These are phyloP conservation scores for Notiomystis cincta DNA, from an alignment of 2,113 vertebrate species.

Conservation along the genomic window DNA sequence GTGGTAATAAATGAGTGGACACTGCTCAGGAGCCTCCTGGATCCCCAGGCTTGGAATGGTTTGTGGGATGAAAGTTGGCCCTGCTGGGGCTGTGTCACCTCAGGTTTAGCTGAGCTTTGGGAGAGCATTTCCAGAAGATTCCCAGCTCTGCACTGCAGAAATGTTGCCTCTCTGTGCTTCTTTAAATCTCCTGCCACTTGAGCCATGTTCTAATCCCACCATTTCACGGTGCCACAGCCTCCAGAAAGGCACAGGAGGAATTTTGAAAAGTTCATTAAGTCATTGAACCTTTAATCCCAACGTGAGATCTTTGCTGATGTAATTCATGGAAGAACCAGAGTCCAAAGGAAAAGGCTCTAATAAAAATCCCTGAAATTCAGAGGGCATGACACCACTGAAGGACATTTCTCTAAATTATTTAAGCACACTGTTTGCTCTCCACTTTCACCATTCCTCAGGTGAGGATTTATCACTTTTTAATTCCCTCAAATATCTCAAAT, in stretches of 20 bases:
- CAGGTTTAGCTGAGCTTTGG: not conserved
- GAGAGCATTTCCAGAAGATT: not conserved
- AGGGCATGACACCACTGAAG: not conserved
- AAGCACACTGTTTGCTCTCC: not conserved
- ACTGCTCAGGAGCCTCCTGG: no score
- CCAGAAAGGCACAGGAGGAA: not conserved
- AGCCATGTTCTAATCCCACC: not conserved
- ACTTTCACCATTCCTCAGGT: not conserved
- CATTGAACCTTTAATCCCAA: not conserved
- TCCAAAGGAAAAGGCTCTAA: not conserved
- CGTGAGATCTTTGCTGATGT: not conserved
- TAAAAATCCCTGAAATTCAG: constrained; percentile 20
- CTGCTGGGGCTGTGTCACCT: not conserved
- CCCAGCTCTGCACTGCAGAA: not conserved
- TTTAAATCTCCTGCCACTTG: not conserved
- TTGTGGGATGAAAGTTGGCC: not conserved
- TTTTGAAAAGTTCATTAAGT: not conserved
- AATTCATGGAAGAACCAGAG: constrained; percentile 6
- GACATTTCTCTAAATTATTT: constrained; percentile 7
- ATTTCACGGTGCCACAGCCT: not conserved
- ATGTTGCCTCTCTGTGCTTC: not conserved
- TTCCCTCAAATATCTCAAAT: not conserved
- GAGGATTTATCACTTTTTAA: constrained; percentile 15
- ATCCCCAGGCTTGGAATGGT: no score
- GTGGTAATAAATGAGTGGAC: not conserved